Conservation (phyloP, 2,797 vertebrate genomes). For the Coregonus sp. region DNA sequence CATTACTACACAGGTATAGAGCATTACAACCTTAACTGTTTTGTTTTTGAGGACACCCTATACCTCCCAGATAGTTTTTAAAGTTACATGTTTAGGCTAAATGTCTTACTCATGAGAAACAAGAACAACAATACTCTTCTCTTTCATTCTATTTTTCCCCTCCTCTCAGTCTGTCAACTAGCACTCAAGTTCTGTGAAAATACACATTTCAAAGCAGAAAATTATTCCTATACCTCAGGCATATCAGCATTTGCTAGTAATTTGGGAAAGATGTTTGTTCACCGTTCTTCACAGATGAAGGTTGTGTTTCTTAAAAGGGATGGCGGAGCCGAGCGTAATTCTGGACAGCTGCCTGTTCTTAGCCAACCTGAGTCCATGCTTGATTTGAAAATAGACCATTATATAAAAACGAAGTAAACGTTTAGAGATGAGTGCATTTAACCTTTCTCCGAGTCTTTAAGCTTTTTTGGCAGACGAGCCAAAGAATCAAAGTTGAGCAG, state of each 20-base stretch:
- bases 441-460: constrained; percentile 8
- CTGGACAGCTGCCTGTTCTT: background rate
- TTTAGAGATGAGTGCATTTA: constrained; percentile 24
- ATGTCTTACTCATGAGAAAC: background rate
- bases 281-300: constrained; percentile 12
- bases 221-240: constrained; percentile 25
- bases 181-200: constrained; percentile 11
- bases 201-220: constrained; percentile 15
- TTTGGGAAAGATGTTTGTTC: constrained; percentile 30
- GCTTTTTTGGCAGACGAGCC: constrained; percentile 18
- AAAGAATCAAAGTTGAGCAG: constrained; percentile 1
- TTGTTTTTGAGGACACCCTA: background rate
- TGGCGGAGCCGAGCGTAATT: constrained; percentile 7
- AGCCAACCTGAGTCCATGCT: constrained; percentile 8
- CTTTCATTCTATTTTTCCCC: background rate
- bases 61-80: background rate
- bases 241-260: constrained; percentile 42
- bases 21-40: background rate
- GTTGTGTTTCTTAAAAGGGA: constrained; percentile 14
- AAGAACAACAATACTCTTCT: background rate
- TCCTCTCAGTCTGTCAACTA: background rate
- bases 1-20: background rate
- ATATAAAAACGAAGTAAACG: constrained; percentile 22
- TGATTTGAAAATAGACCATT: constrained; percentile 32
- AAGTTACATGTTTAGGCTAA: background rate